A percentile compares a stretch with the other conserved stretches of the same genome.
These are phyloP conservation scores for Mythimna albipuncta DNA, from an alignment of 2,888 invertebrate species.

Conservation along the genomic window DNA sequence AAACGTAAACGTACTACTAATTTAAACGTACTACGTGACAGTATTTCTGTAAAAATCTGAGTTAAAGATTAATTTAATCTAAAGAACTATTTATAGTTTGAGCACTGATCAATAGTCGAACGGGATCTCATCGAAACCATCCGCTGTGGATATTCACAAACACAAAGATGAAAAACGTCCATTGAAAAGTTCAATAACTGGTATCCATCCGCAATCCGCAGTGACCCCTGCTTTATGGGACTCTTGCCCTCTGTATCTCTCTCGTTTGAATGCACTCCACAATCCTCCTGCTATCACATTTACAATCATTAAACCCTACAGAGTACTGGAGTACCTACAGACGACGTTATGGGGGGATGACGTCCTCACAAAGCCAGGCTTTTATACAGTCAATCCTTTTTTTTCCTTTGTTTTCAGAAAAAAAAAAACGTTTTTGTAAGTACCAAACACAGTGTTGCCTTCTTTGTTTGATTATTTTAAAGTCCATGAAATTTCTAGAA, in stretches of 20 bases:
- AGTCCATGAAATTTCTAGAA: background rate
- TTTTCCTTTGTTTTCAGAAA: background rate
- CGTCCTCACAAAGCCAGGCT: constrained; percentile 14
- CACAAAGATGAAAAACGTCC: constrained; percentile 38
- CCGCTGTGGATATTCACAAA: constrained; percentile 29
- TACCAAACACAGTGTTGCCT: too few relatives aligned
- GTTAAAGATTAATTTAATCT: background rate
- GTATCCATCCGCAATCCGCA: constrained; percentile 44
- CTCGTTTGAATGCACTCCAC: constrained; percentile 69
- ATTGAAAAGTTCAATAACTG: constrained; percentile 50
- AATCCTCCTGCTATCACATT: constrained; percentile 65
- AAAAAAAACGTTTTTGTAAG: background rate
- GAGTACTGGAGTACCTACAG: constrained; percentile 22
- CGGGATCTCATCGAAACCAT: background rate
- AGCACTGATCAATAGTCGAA: background rate
- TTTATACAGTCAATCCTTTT: constrained; percentile 17
- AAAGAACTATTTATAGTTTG: background rate
- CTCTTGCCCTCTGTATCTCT: constrained; percentile 68
- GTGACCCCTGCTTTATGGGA: constrained; percentile 59
- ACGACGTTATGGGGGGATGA: constrained; percentile 1
- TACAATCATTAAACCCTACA: constrained; percentile 65
- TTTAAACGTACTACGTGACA: too few relatives aligned
- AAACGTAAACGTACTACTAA: too few relatives aligned
- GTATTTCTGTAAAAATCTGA: background rate
- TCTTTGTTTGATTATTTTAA: background rate